A percentile compares a stretch with the other conserved stretches of the same genome.
Conservation (phyloP, 2,888 invertebrate species). For the Dasysyrphus albostriatus region DNA sequence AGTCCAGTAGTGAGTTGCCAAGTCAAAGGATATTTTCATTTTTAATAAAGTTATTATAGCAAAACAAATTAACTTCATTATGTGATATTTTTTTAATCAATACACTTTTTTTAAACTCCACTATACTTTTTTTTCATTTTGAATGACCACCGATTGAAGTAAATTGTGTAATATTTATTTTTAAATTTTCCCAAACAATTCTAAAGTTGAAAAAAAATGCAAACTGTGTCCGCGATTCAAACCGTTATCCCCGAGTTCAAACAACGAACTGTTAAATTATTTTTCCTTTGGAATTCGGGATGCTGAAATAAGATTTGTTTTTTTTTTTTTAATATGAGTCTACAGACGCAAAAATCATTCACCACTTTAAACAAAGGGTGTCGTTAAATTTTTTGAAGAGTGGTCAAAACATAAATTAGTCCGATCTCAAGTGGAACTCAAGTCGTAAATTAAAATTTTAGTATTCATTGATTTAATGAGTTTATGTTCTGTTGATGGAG, state of each 20-base stretch:
- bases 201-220: background rate
- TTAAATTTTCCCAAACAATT: background rate
- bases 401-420: slow-evolving; percentile 5
- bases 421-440: slow-evolving; percentile 11
- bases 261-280: slow-evolving; percentile 2
- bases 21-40: background rate
- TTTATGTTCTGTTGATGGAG: background rate
- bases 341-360: background rate
- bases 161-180: too few relatives aligned
- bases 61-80: background rate
- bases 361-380: background rate
- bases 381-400: slow-evolving; percentile 5
- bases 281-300: background rate
- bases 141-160: too few relatives aligned
- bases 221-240: background rate
- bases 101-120: background rate
- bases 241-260: background rate
- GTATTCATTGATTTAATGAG: background rate
- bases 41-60: background rate
- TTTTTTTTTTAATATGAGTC: background rate
- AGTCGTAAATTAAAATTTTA: slow-evolving; percentile 11
- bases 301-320: background rate
- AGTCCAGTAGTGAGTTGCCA: background rate
- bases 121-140: background rate
- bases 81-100: background rate